A percentile compares a stretch with the other conserved stretches of the same genome.
Conservation (phyloP, 2,113 vertebrate species). For the Macaca mulatta region DNA sequence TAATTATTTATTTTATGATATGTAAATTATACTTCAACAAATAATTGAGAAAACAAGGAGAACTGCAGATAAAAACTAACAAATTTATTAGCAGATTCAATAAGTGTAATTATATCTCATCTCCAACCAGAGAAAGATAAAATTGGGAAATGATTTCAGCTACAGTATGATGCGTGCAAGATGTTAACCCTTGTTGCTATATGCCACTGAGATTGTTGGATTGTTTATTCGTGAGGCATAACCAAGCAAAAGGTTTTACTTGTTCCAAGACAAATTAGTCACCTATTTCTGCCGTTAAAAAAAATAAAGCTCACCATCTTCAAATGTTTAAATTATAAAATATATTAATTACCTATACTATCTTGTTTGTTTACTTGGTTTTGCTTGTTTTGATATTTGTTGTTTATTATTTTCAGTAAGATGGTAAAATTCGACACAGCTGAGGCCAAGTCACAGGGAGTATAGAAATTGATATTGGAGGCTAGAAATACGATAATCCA, state of each 20-base stretch:
- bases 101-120: not conserved
- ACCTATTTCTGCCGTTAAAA: not conserved
- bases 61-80: not conserved
- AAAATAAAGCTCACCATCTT: not conserved
- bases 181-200: not conserved
- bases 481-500: not conserved
- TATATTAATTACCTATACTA: not conserved
- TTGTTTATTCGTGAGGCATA: not conserved
- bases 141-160: not conserved
- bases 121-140: not conserved
- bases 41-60: not conserved
- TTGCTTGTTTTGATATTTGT: not conserved
- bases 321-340: not conserved
- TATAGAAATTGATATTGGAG: not conserved
- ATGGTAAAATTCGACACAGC: not conserved
- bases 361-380: not conserved
- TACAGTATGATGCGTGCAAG: not conserved
- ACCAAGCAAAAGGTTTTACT: not conserved
- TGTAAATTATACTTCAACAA: not conserved
- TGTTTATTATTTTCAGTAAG: not conserved
- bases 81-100: not conserved
- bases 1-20: not conserved
- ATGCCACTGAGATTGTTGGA: not conserved
- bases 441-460: not conserved
- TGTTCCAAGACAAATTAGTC: not conserved